phyloP scores from a whole-genome alignment of 2,113 vertebrate genomes.

The Mesoclemmys tuberculata region DNA sequence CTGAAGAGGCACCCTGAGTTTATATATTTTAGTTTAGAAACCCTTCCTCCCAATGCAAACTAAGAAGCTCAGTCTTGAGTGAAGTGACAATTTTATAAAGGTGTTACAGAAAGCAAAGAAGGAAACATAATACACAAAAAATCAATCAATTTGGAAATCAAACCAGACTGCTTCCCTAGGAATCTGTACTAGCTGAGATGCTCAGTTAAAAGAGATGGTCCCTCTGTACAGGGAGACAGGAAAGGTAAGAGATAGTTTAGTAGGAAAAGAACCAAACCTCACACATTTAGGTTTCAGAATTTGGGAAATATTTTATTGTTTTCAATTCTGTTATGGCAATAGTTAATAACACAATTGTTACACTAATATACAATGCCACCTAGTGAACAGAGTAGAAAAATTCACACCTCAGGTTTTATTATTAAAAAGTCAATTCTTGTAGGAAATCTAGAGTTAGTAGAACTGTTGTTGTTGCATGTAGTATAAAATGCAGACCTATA shows the following conservation, averaged over 20 bases:
- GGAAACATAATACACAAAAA: neutral
- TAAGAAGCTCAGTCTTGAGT: neutral
- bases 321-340: neutral
- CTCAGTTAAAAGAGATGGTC: neutral
- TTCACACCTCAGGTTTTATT: neutral
- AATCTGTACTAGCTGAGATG: neutral
- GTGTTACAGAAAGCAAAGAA: neutral
- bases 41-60: neutral
- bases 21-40: neutral
- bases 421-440: neutral
- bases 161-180: neutral
- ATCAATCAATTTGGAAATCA: neutral
- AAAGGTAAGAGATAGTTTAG: neutral
- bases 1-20: neutral
- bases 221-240: neutral
- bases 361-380: slow-evolving; percentile 48
- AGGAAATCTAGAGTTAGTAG: neutral
- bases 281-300: neutral
- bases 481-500: neutral
- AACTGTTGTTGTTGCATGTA: neutral
- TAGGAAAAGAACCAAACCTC: neutral
- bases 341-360: neutral
- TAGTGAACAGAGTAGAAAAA: slow-evolving; percentile 41
- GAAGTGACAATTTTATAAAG: neutral
- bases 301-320: neutral